Base-by-base conservation (phyloP, 1,140 invertebrate species). In the Cydia amplana region DNA sequence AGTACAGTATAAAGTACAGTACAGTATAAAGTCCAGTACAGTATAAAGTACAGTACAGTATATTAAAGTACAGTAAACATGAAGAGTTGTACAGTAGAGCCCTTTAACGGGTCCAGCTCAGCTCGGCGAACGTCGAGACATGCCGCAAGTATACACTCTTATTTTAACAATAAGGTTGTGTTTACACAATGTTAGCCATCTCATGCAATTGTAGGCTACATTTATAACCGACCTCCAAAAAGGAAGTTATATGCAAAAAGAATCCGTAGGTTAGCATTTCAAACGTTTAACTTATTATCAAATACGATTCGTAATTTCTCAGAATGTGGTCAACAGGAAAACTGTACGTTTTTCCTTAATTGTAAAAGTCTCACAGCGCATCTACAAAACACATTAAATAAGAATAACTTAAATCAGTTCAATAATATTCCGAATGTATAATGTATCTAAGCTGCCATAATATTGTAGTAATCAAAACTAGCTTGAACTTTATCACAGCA, bases 281-380 rank as follows among this genome's bases (percentile, higher is more conserved):
- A 55, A 55, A 18, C 16, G n/a, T 55, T n/a, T 55, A 18, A 55
- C n/a, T 55, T 55, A 1, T 55, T 55, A 55, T 55, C 51, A 7
- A n/a, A 18, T 18, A 55, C 1, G 51, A 16, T n/a, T 55, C 51
- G n/a, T 55, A 55, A 55, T 55, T 55, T 55, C 51, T 55, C 16
- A 20, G 51, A 55, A 55, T 14, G n/a, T n/a, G 16, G 51, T 55
- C n/a, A 55, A 55, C 51, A 55, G 51, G 51, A 55, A 55, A 55
- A 55, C n/a, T 4, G 9, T 55, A 7, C 0, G 51, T 7, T 55
- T 55, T 55, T 55, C 51, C 51, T 55, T 6, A 55, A 55, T 49
- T 55, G 51, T 55, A n/a, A 55, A 55, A 55, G 51, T 14, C 16
- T 7, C 12, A 7, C 10, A 51, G 49, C 49, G 10, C 49, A 55